These are phyloP conservation scores for Lomographa bimaculata DNA, from an alignment of 2,888 invertebrate genomes.

Conservation along the genomic window DNA sequence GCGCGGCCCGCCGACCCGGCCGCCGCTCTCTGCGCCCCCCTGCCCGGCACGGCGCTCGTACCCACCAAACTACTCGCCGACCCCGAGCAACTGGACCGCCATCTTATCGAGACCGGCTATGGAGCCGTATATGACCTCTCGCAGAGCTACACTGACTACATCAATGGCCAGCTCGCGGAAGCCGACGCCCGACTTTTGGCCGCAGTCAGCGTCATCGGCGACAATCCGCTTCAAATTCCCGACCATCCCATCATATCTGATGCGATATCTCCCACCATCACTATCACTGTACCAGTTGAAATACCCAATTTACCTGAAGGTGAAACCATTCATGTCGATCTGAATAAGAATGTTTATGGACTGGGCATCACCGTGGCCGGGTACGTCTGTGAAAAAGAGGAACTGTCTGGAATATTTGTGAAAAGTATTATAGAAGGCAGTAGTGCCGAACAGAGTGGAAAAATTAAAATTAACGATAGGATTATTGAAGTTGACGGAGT, in stretches of 20 bases:
- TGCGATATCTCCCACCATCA: conserved; percentile 69
- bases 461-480: conserved; percentile 97
- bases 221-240: conserved; percentile 70
- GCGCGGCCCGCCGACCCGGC: conserved; percentile 96
- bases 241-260: conserved; percentile 65
- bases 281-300: conserved; percentile 72
- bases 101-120: conserved; percentile 90
- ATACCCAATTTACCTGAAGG: conserved; percentile 92
- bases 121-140: conserved; percentile 82
- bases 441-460: conserved; percentile 95
- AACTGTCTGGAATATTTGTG: conserved; percentile 99
- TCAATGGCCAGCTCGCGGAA: conserved; percentile 64
- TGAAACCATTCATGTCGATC: conserved; percentile 94
- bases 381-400: conserved; percentile 98
- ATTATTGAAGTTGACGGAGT: conserved; percentile 98
- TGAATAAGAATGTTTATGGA: conserved; percentile 96
- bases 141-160: conserved; percentile 67
- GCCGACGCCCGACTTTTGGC: conserved; percentile 58
- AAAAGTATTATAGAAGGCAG: conserved; percentile 99
- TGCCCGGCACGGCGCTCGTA: conserved; percentile 94
- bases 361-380: conserved; percentile 98
- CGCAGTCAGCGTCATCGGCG: conserved; percentile 72
- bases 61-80: conserved; percentile 96
- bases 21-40: conserved; percentile 88
- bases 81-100: conserved; percentile 94